phyloP scores from a whole-genome alignment of 2,888 invertebrate species.

The Drosophila leonis region DNA sequence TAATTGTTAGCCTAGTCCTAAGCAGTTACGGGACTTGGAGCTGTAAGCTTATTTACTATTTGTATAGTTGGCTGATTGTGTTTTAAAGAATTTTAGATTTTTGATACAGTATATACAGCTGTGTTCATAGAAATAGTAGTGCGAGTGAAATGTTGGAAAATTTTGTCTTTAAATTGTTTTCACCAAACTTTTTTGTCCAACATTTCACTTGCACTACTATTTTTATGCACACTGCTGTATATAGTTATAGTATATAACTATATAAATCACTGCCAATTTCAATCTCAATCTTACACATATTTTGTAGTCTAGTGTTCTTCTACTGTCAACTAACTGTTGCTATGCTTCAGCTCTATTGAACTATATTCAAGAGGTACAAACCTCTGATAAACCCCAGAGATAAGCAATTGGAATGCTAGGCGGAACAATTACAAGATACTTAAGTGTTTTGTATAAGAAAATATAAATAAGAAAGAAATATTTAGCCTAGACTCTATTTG shows the following conservation, averaged over 20 bases:
- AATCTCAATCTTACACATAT: not conserved
- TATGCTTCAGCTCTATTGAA: conserved; percentile 15
- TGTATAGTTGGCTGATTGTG: not conserved
- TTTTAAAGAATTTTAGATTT: not conserved
- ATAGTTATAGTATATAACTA: too few relatives aligned
- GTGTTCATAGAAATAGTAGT: not conserved
- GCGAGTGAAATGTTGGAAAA: too few relatives aligned
- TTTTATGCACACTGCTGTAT: too few relatives aligned
- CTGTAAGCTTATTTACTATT: not conserved
- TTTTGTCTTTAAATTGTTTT: too few relatives aligned
- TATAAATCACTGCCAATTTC: too few relatives aligned
- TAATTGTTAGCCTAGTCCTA: conserved; percentile 6
- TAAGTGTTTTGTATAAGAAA: not conserved
- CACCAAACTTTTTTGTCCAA: too few relatives aligned
- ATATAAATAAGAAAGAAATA: conserved; percentile 1
- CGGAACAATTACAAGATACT: conserved; percentile 2
- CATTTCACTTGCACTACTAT: too few relatives aligned
- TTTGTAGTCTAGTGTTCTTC: not conserved
- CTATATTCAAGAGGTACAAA: conserved; percentile 9
- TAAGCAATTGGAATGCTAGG: not conserved
- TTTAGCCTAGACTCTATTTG: not conserved
- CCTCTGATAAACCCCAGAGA: conserved; percentile 11
- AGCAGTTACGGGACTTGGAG: not conserved
- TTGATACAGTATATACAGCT: not conserved
- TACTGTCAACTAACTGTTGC: conserved; percentile 2